phyloP scores from a whole-genome alignment of 2,888 invertebrate genomes.

The Hoplodrina blanda region DNA sequence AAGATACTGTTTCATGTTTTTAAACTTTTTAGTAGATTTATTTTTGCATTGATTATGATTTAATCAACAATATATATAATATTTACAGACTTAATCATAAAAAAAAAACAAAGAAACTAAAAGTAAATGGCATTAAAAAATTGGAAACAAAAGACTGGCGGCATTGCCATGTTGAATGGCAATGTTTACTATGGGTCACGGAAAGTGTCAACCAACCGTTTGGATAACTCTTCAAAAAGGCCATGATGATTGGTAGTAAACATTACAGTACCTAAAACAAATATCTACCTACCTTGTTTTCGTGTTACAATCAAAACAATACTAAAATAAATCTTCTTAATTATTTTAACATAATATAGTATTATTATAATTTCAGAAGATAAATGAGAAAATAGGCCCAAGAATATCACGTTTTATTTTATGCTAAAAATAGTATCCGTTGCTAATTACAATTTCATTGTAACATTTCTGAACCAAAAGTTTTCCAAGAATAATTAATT shows the following conservation, averaged over 20 bases:
- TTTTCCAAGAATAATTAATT: slow-evolving; percentile 50
- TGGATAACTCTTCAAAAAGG: too few relatives aligned
- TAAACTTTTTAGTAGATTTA: neutral
- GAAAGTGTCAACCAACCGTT: too few relatives aligned
- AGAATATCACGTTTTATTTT: slow-evolving; percentile 29
- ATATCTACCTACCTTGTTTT: neutral
- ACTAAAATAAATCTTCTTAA: neutral
- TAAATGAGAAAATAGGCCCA: slow-evolving; percentile 10
- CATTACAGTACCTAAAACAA: too few relatives aligned
- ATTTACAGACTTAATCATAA: too few relatives aligned
- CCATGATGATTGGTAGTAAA: too few relatives aligned
- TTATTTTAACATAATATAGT: neutral
- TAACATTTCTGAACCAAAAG: slow-evolving; percentile 35
- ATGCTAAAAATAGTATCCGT: slow-evolving; percentile 2
- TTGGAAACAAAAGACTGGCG: too few relatives aligned
- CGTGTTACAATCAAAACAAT: neutral
- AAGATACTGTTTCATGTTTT: neutral
- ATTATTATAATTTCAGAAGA: slow-evolving; percentile 10
- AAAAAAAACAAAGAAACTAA: too few relatives aligned
- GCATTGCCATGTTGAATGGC: too few relatives aligned
- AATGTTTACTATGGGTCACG: too few relatives aligned
- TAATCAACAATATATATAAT: too few relatives aligned
- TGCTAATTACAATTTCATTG: slow-evolving; percentile 43
- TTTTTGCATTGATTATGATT: too few relatives aligned
- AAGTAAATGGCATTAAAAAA: too few relatives aligned